phyloP scores from a whole-genome alignment of 2,888 invertebrate species.

The Dryobota labecula region DNA sequence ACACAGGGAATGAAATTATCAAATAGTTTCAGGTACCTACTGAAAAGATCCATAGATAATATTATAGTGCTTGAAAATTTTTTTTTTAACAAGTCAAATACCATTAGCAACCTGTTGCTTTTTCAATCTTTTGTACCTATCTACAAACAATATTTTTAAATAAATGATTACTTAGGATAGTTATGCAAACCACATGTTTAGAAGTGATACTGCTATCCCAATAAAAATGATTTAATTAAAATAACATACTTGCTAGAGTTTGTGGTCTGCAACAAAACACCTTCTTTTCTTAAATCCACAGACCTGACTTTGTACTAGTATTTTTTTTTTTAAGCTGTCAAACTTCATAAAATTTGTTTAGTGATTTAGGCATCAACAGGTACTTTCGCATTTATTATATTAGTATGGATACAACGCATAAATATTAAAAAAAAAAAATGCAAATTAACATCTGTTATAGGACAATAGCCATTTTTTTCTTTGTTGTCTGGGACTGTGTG shows the following conservation, averaged over 20 bases:
- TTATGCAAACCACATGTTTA: neutral
- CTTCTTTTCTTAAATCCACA: neutral
- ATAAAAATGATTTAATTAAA: neutral
- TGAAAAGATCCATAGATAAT: neutral
- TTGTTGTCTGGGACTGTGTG: neutral
- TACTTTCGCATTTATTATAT: neutral
- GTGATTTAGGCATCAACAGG: too few relatives aligned
- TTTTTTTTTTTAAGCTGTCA: too few relatives aligned
- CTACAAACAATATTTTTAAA: too few relatives aligned
- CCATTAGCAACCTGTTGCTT: neutral
- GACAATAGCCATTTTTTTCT: constrained; percentile 4
- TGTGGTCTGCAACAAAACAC: neutral
- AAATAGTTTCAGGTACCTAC: neutral
- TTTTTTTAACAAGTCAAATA: neutral
- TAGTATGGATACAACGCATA: neutral
- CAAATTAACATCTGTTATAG: constrained; percentile 18
- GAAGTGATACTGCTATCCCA: neutral
- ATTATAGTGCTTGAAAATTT: neutral
- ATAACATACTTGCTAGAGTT: neutral
- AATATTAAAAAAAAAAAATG: neutral
- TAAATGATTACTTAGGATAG: neutral
- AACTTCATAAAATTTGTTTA: too few relatives aligned
- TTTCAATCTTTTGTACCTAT: neutral
- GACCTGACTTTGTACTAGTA: too few relatives aligned
- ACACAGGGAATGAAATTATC: neutral